A percentile compares a stretch with the other conserved stretches of the same genome.
phyloP scores from a whole-genome alignment of 2,888 invertebrate genomes.

The Melolontha melolontha region DNA sequence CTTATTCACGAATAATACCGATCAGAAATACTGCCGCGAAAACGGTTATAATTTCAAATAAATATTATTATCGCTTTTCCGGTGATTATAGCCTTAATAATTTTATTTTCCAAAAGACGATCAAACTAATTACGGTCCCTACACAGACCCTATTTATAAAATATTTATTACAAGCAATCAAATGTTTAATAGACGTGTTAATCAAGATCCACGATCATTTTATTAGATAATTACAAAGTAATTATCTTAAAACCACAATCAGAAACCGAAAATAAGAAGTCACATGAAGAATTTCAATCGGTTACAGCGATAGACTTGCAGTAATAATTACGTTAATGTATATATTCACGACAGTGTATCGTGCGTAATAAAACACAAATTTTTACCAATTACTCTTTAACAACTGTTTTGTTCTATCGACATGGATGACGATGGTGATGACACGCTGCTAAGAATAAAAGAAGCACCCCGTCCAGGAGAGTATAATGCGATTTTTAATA shows the following conservation, averaged over 20 bases:
- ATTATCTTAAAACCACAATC: slow-evolving; percentile 13
- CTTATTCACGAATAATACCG: no score
- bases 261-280: not conserved
- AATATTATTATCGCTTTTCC: no score
- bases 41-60: no score
- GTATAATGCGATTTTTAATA: not conserved
- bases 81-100: no score
- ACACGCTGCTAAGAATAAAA: not conserved
- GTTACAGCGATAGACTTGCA: not conserved
- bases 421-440: not conserved
- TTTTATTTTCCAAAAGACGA: no score
- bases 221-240: slow-evolving; percentile 33
- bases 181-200: not conserved
- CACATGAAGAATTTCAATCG: slow-evolving; percentile 11
- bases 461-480: not conserved
- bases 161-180: no score
- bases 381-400: slow-evolving; percentile 2
- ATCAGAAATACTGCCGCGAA: no score
- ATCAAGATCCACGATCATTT: slow-evolving; percentile 17
- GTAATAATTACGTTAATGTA: slow-evolving; percentile 18
- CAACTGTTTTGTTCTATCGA: slow-evolving; percentile 12
- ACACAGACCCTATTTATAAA: no score
- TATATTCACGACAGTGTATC: slow-evolving; percentile 5
- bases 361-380: not conserved
- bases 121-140: no score